These are phyloP conservation scores for Drosophila nannoptera DNA, from an alignment of 1,140 invertebrate genomes.

Conservation along the genomic window DNA sequence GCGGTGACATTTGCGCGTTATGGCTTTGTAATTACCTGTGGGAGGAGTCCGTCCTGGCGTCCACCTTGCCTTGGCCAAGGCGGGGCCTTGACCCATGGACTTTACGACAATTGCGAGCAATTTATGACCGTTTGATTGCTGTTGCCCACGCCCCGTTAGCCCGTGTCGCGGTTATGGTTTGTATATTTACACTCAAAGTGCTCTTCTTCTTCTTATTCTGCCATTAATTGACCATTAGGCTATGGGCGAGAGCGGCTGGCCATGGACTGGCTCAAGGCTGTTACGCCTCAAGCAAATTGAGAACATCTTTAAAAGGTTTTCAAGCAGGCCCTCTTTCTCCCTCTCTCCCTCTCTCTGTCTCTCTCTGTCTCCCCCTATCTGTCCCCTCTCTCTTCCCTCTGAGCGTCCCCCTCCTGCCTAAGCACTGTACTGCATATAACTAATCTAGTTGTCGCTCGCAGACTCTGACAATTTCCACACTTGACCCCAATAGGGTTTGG, in stretches of 20 bases:
- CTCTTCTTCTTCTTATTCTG: constrained; percentile 1
- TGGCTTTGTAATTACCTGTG: constrained; percentile 58
- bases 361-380: no score
- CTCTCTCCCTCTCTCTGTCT: not conserved
- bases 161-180: constrained; percentile 34
- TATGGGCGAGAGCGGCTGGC: not conserved
- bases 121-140: constrained; percentile 49
- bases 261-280: constrained; percentile 22
- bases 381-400: no score
- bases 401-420: no score
- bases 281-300: not conserved
- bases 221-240: constrained; percentile 50
- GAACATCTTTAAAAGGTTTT: not conserved
- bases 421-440: not conserved
- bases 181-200: constrained; percentile 15
- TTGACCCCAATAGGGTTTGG: constrained; percentile 18
- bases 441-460: constrained; percentile 32
- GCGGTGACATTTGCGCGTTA: constrained; percentile 58
- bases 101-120: constrained; percentile 37
- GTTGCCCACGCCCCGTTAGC: constrained; percentile 17
- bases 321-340: not conserved
- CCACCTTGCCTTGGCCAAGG: not conserved
- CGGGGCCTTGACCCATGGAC: not conserved
- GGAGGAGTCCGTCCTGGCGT: no score
- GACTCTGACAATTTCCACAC: constrained; percentile 11